phyloP scores from a whole-genome alignment of 1,140 invertebrate genomes.

The Drosophila nikananu region DNA sequence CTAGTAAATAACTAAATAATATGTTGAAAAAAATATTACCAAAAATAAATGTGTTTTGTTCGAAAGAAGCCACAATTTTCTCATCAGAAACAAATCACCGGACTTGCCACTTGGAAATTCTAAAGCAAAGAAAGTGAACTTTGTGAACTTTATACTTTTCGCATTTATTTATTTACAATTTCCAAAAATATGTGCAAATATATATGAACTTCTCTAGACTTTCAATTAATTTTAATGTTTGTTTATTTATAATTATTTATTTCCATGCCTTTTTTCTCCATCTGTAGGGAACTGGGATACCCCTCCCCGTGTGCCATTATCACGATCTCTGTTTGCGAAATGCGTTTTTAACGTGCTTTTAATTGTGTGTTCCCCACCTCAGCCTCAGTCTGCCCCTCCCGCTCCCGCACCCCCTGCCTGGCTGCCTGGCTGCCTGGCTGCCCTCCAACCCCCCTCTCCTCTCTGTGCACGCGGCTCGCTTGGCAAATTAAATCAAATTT shows the following conservation, averaged over 20 bases:
- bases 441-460: not conserved
- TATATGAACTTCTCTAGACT: no score
- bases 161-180: not conserved
- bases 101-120: not conserved
- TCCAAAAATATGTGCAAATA: not conserved
- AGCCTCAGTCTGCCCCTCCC: not conserved
- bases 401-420: not conserved
- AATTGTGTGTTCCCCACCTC: slow-evolving; percentile 69
- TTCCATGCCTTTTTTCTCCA: not conserved
- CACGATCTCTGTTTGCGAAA: slow-evolving; percentile 66
- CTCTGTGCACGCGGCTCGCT: not conserved
- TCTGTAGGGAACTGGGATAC: not conserved
- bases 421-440: not conserved
- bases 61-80: not conserved
- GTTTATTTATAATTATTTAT: not conserved
- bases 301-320: slow-evolving; percentile 7
- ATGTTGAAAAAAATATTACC: no score
- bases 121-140: not conserved
- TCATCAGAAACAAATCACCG: not conserved
- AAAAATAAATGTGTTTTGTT: not conserved
- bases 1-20: no score
- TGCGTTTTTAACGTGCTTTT: slow-evolving; percentile 85
- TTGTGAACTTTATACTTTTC: not conserved
- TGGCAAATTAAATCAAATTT: slow-evolving; percentile 82
- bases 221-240: not conserved